Evolutionary conservation across 2,888 invertebrate genomes (phyloP).

Genomic region (Hypomecis atomaria): DNA sequence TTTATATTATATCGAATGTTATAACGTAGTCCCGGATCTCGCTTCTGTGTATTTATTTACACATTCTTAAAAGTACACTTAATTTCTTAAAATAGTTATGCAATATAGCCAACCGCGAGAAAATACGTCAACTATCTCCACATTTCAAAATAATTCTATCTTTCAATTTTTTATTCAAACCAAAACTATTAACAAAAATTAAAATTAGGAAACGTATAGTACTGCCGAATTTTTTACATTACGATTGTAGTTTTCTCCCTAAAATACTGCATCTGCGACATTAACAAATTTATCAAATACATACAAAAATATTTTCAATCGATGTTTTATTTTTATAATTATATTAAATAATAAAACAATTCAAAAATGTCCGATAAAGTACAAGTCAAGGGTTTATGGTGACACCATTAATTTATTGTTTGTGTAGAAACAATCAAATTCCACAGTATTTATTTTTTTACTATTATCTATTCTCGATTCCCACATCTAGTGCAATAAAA

Average conservation of each 20-base stretch:
- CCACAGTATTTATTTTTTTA: not conserved
- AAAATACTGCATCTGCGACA: constrained; percentile 38
- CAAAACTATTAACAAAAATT: constrained; percentile 42
- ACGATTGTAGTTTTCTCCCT: constrained; percentile 32
- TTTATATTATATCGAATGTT: constrained; percentile 21
- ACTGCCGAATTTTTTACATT: constrained; percentile 40
- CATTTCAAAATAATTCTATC: constrained; percentile 58
- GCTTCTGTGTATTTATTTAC: constrained; percentile 78
- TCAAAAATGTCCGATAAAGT: not conserved
- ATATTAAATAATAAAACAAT: constrained; percentile 3
- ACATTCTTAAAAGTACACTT: constrained; percentile 75
- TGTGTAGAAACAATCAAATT: not conserved
- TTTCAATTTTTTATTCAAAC: constrained; percentile 42
- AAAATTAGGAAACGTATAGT: constrained; percentile 41
- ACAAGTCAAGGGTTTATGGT: no score
- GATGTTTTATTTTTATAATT: constrained; percentile 5
- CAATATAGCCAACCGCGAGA: constrained; percentile 71
- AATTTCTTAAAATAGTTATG: constrained; percentile 68
- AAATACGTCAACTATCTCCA: constrained; percentile 61
- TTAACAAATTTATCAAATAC: constrained; percentile 26
- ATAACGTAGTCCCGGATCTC: constrained; percentile 44
- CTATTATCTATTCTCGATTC: not conserved
- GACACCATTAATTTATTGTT: not conserved
- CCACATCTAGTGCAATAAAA: not conserved
- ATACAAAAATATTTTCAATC: constrained; percentile 27